Percentiles rank a stretch among this genome's conserved stretches.
phyloP scores from a whole-genome alignment of 2,888 invertebrate species.

The Acronicta alni region DNA sequence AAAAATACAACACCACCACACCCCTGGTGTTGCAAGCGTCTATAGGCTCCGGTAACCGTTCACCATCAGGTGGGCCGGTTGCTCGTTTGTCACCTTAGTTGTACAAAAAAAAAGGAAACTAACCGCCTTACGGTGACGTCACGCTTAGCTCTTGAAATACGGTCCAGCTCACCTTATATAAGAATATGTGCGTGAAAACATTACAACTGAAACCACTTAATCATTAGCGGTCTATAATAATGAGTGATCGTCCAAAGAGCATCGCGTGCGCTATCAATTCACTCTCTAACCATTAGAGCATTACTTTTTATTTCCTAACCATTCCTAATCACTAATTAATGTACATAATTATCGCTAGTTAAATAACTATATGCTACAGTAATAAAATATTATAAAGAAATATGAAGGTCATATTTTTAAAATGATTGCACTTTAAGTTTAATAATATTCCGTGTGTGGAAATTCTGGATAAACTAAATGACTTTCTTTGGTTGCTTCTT shows the following conservation, averaged over 20 bases:
- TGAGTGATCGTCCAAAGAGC: conserved; percentile 43
- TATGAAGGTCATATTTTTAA: no score
- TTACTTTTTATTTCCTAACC: conserved; percentile 54
- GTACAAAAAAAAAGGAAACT: no score
- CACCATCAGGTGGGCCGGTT: no score
- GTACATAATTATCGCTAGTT: conserved; percentile 31
- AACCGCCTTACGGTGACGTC: background rate
- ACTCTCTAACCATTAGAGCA: conserved; percentile 57
- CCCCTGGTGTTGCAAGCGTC: no score
- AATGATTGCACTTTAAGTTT: no score
- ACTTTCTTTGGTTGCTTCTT: no score
- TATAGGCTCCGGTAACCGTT: no score
- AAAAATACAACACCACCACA: no score
- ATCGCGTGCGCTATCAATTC: conserved; percentile 55
- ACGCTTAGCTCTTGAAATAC: background rate
- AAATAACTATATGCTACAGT: conserved; percentile 36
- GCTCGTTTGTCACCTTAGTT: no score
- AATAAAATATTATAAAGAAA: conserved; percentile 22
- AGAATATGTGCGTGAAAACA: conserved; percentile 23
- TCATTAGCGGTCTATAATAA: conserved; percentile 38
- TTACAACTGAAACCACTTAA: conserved; percentile 39
- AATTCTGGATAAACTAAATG: no score
- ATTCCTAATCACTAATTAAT: conserved; percentile 41
- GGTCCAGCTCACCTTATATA: conserved; percentile 10
- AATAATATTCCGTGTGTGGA: no score